Conservation (phyloP, 2,113 vertebrate genomes). For the Boleophthalmus pectinirostris region DNA sequence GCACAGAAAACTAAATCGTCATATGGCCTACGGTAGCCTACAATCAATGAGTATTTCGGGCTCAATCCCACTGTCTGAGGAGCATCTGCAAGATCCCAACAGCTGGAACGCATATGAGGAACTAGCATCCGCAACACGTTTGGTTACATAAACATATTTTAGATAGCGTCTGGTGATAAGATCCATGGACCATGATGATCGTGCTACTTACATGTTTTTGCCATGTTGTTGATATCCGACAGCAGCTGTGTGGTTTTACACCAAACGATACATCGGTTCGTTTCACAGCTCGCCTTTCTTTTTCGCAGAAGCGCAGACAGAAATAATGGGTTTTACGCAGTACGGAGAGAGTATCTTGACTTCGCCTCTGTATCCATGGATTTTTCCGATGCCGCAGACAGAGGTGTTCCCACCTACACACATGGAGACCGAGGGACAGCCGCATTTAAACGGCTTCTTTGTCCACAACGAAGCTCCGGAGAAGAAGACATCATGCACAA, state of each 20-base stretch:
- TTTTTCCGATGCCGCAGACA: slow-evolving; percentile 1
- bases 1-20: background rate
- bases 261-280: background rate
- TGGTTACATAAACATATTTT: background rate
- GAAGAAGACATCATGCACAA: background rate
- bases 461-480: slow-evolving; percentile 15
- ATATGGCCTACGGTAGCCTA: background rate
- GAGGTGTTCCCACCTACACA: slow-evolving; percentile 33
- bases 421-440: slow-evolving; percentile 18
- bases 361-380: background rate
- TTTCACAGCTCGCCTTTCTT: background rate
- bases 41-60: background rate
- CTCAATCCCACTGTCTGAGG: background rate
- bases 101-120: background rate
- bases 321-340: background rate
- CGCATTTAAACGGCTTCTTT: slow-evolving; percentile 29
- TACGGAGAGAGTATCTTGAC: background rate
- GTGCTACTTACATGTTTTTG: slow-evolving; percentile 3
- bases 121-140: background rate
- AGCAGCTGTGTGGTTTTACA: background rate
- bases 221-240: background rate
- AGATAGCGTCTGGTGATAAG: background rate
- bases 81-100: background rate
- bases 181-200: background rate
- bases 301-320: background rate